Conservation (phyloP, 2,888 invertebrate genomes). For the Melipona bicolor region DNA sequence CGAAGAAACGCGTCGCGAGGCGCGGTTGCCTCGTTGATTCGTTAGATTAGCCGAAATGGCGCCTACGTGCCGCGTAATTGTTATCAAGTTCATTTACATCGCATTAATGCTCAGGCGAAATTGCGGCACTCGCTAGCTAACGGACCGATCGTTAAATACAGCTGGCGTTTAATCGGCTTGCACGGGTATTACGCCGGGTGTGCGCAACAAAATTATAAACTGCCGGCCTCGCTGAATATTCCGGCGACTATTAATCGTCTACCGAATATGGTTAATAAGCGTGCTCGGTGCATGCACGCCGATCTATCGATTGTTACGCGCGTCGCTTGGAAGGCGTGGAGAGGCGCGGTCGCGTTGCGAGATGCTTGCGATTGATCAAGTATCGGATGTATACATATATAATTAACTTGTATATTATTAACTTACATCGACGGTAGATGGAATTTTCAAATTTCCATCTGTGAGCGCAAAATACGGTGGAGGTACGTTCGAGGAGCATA, state of each 20-base stretch:
- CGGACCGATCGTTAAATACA: slow-evolving; percentile 65
- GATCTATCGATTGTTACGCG: slow-evolving; percentile 36
- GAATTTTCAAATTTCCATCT: too few relatives aligned
- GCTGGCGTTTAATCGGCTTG: slow-evolving; percentile 67
- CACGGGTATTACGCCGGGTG: slow-evolving; percentile 55
- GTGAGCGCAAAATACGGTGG: too few relatives aligned
- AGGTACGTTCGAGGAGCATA: too few relatives aligned
- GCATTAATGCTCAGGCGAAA: slow-evolving; percentile 60
- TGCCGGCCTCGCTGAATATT: slow-evolving; percentile 61
- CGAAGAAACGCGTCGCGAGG: background rate
- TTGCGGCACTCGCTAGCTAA: slow-evolving; percentile 58
- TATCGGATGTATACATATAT: background rate
- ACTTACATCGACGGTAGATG: too few relatives aligned
- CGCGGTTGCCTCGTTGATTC: background rate
- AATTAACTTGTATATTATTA: too few relatives aligned
- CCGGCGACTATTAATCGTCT: slow-evolving; percentile 59
- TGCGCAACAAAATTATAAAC: slow-evolving; percentile 69
- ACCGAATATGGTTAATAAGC: slow-evolving; percentile 63
- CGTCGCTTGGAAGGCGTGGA: slow-evolving; percentile 1
- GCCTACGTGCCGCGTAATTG: slow-evolving; percentile 50
- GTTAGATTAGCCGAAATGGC: slow-evolving; percentile 6
- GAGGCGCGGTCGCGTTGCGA: background rate
- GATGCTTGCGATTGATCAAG: background rate
- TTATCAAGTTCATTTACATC: slow-evolving; percentile 69
- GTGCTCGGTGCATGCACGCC: slow-evolving; percentile 17